These are phyloP conservation scores for Amazona guildingii DNA, from an alignment of 2,113 vertebrate species.

Conservation along the genomic window DNA sequence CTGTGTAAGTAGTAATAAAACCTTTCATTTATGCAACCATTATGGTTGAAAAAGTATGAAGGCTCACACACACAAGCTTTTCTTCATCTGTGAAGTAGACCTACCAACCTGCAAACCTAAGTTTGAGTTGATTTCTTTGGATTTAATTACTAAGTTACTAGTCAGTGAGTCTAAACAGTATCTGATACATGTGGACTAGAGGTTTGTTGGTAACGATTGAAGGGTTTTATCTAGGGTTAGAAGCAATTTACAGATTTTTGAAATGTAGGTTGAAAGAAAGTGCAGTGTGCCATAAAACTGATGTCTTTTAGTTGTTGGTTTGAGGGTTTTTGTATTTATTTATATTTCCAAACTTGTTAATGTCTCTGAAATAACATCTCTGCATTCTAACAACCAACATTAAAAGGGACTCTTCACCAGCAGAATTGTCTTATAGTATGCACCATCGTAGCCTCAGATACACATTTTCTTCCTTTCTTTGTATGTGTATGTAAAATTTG, in stretches of 20 bases:
- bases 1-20: neutral
- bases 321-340: fast-evolving
- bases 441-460: neutral
- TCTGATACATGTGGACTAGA: neutral
- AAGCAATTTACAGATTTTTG: neutral
- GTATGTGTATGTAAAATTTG: neutral
- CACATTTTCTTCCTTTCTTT: neutral
- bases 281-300: neutral
- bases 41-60: neutral
- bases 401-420: neutral
- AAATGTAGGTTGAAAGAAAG: neutral
- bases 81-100: neutral
- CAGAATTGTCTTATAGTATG: neutral
- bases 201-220: neutral
- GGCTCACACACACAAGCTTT: neutral
- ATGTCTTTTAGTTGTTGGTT: neutral
- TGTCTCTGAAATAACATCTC: neutral
- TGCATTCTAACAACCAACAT: neutral
- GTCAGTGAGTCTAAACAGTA: neutral
- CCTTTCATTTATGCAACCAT: neutral
- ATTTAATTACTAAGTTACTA: neutral
- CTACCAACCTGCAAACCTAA: neutral
- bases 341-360: neutral
- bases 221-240: neutral
- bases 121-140: neutral